Evolutionary conservation across 2,113 vertebrate genomes (phyloP).

Genomic region (Glaucomys volans): DNA sequence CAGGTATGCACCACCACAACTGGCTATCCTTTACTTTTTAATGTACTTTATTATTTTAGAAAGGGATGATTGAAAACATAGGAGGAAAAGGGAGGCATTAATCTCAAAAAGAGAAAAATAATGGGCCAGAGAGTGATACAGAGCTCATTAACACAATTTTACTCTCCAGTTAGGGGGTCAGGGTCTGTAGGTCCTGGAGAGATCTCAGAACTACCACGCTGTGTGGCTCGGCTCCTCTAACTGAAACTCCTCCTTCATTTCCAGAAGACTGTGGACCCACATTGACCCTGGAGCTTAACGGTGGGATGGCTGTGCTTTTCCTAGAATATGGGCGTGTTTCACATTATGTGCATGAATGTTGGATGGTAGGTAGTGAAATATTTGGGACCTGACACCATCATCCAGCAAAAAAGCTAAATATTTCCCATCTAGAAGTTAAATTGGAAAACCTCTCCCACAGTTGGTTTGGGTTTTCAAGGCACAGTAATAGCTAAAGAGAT

Average conservation of each 20-base stretch:
- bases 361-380: neutral
- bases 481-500: neutral
- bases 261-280: neutral
- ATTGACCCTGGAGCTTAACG: neutral
- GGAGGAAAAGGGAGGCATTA: neutral
- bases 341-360: neutral
- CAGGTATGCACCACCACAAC: neutral
- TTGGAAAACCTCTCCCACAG: conserved; percentile 3
- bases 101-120: neutral
- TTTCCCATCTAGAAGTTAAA: conserved; percentile 18
- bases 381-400: neutral
- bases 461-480: conserved; percentile 5
- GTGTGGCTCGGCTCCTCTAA: neutral
- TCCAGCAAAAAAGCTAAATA: conserved; percentile 35
- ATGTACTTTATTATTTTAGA: neutral
- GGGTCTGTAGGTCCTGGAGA: neutral
- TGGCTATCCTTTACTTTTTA: neutral
- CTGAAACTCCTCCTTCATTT: neutral
- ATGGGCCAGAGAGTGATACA: neutral
- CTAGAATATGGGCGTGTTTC: neutral
- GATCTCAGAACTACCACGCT: neutral
- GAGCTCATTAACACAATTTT: neutral
- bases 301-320: neutral
- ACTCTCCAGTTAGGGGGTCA: neutral
- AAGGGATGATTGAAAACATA: neutral